Evolutionary conservation across 2,113 vertebrate species (phyloP).

Genomic region (Bufo bufo): DNA sequence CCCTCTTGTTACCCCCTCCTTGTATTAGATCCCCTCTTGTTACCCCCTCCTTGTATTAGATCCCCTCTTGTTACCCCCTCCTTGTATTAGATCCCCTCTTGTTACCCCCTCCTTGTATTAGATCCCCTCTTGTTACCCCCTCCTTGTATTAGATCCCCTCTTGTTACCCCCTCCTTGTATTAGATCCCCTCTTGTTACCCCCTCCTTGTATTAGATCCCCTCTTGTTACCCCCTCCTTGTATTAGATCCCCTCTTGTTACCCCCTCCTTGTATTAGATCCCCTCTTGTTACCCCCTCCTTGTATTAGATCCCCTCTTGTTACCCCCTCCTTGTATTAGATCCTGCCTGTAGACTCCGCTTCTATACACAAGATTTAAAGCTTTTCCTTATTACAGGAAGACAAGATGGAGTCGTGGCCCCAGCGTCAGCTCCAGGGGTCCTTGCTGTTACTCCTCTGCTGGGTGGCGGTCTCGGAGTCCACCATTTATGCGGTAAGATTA

Average conservation of each 20-base stretch:
- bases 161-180: too few species aligned
- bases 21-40: neutral
- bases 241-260: too few species aligned
- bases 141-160: neutral
- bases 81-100: neutral
- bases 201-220: neutral
- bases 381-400: neutral
- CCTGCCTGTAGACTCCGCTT: too few species aligned
- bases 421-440: neutral
- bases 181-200: neutral
- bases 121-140: neutral
- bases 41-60: neutral
- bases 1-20: too few species aligned
- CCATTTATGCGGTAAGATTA: slow-evolving; percentile 41
- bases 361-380: too few species aligned
- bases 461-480: neutral
- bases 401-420: neutral
- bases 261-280: too few species aligned
- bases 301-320: too few species aligned
- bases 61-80: neutral
- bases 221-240: neutral
- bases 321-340: too few species aligned
- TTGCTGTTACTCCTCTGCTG: neutral
- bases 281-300: too few species aligned
- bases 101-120: neutral